These are phyloP conservation scores for Protaetia brevitarsis DNA, from an alignment of 1,140 invertebrate genomes.

Conservation along the genomic window DNA sequence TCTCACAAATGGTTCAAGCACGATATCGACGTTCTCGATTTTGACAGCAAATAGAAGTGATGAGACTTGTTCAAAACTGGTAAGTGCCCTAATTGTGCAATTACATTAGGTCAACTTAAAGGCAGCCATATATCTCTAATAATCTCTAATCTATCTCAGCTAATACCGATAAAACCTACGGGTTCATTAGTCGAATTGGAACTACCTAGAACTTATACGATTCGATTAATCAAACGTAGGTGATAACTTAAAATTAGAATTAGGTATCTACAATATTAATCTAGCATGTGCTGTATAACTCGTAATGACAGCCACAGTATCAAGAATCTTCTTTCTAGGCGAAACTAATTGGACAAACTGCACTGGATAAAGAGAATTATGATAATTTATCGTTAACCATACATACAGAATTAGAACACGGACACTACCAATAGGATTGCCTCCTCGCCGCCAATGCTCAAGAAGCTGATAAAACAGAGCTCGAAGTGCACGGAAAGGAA, in stretches of 20 bases:
- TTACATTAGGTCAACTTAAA: too few relatives aligned
- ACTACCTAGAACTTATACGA: too few relatives aligned
- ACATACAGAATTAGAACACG: constrained; percentile 26
- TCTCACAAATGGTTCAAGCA: not conserved
- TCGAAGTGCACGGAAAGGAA: constrained; percentile 20
- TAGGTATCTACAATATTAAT: too few relatives aligned
- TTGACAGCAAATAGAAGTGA: not conserved
- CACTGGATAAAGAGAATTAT: not conserved
- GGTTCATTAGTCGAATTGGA: too few relatives aligned
- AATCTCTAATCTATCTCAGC: too few relatives aligned
- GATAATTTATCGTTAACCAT: constrained; percentile 26
- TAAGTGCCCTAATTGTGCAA: too few relatives aligned
- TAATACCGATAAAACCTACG: too few relatives aligned
- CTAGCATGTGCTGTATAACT: too few relatives aligned
- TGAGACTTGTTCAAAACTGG: not conserved
- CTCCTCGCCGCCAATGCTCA: not conserved
- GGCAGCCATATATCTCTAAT: too few relatives aligned
- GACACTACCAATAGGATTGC: constrained; percentile 14
- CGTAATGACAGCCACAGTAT: not conserved
- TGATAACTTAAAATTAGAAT: too few relatives aligned
- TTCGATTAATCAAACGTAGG: too few relatives aligned
- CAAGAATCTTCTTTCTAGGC: not conserved
- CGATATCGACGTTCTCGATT: not conserved
- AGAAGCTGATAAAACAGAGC: not conserved
- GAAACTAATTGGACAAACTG: not conserved